A percentile compares a stretch with the other conserved stretches of the same genome.
phyloP scores from a whole-genome alignment of 1,140 invertebrate species.

The Diprion similis region DNA sequence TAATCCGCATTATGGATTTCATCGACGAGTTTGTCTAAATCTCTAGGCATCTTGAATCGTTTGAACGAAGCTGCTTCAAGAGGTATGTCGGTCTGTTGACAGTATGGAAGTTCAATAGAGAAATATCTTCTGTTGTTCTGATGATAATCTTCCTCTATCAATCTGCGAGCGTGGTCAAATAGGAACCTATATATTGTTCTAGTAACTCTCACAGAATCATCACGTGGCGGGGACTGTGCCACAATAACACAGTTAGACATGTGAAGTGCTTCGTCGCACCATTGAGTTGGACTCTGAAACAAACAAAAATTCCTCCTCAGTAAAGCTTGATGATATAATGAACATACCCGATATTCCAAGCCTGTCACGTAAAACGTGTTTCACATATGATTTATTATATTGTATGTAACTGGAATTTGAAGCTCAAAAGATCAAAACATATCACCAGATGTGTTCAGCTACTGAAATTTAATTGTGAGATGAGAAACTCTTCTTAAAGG shows the following conservation, averaged over 20 bases:
- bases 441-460: conserved; percentile 10
- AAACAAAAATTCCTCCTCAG: conserved; percentile 11
- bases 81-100: conserved; percentile 47
- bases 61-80: conserved; percentile 49
- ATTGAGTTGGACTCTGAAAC: conserved; percentile 49
- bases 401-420: background rate
- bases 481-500: background rate
- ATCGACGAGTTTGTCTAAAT: conserved; percentile 49
- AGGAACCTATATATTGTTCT: conserved; percentile 46
- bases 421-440: background rate
- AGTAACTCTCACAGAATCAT: conserved; percentile 27
- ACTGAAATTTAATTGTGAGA: conserved; percentile 21
- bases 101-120: conserved; percentile 53
- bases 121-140: conserved; percentile 48
- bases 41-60: conserved; percentile 46
- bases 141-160: conserved; percentile 48
- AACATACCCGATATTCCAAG: background rate
- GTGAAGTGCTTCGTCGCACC: conserved; percentile 54
- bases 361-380: background rate
- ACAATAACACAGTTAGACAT: conserved; percentile 48
- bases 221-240: conserved; percentile 47
- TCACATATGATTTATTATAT: background rate
- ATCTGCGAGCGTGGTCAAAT: conserved; percentile 45
- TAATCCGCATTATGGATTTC: conserved; percentile 45
- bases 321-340: conserved; percentile 20